Evolutionary conservation across 2,113 vertebrate genomes (phyloP).

Genomic region (Lonchura striata): DNA sequence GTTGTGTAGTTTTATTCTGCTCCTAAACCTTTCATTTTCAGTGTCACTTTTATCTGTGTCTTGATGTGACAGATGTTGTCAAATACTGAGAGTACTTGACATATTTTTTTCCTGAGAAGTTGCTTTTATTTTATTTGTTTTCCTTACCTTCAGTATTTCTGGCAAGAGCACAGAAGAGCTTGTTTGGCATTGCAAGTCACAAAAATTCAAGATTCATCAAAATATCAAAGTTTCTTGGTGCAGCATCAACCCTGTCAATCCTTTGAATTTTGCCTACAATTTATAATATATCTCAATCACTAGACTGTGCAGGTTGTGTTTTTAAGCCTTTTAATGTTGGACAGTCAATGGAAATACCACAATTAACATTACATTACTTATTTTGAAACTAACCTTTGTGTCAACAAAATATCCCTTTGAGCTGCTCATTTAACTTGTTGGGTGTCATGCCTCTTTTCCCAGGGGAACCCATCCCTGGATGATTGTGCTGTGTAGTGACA

Average conservation of each 20-base stretch:
- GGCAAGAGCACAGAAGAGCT: neutral
- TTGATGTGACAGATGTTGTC: neutral
- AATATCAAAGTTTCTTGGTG: neutral
- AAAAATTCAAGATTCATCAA: neutral
- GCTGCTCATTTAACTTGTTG: neutral
- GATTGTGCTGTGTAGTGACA: neutral
- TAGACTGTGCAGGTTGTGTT: neutral
- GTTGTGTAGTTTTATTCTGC: neutral
- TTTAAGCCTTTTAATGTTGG: neutral
- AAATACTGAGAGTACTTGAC: neutral
- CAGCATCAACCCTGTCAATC: neutral
- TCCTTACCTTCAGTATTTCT: neutral
- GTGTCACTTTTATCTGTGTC: neutral
- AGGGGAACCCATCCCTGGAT: neutral
- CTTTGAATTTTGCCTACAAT: neutral
- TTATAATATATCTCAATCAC: neutral
- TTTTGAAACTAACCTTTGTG: constrained; percentile 26
- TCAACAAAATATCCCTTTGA: neutral
- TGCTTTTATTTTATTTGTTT: neutral
- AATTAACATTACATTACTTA: neutral
- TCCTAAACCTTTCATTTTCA: neutral
- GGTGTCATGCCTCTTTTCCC: constrained; percentile 8
- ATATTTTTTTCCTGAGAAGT: neutral
- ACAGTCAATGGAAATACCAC: neutral
- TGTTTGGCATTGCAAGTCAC: neutral